Conservation (phyloP, 2,797 vertebrate genomes). For the Thamnophis elegans region DNA sequence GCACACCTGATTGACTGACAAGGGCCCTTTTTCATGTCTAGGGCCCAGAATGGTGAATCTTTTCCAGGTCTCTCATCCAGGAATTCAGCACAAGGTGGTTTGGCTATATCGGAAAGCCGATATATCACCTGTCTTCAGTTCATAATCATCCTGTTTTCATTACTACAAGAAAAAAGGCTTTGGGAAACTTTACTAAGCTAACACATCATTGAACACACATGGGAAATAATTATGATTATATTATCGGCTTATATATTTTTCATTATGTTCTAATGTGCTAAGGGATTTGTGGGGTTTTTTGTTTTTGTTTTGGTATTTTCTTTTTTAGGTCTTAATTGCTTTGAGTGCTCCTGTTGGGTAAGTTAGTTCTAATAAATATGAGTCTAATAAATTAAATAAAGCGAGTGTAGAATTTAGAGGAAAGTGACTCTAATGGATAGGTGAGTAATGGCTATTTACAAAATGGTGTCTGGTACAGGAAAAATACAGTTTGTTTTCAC, state of each 20-base stretch:
- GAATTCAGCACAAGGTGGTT: not conserved
- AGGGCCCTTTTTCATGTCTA: not conserved
- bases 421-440: not conserved
- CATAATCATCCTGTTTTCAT: not conserved
- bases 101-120: not conserved
- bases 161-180: not conserved
- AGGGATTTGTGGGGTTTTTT: not conserved
- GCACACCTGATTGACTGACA: not conserved
- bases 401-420: not conserved
- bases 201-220: not conserved
- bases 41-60: not conserved
- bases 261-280: not conserved
- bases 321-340: not conserved
- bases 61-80: not conserved
- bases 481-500: too few relatives aligned
- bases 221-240: not conserved
- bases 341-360: not conserved
- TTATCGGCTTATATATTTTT: not conserved
- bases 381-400: not conserved
- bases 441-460: slow-evolving; percentile 1
- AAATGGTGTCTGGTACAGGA: not conserved
- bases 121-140: not conserved
- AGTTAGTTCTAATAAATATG: not conserved
- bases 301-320: not conserved
- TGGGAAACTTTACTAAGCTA: not conserved